Conservation (phyloP, 2,113 vertebrate genomes). For the Chitala chitala region DNA sequence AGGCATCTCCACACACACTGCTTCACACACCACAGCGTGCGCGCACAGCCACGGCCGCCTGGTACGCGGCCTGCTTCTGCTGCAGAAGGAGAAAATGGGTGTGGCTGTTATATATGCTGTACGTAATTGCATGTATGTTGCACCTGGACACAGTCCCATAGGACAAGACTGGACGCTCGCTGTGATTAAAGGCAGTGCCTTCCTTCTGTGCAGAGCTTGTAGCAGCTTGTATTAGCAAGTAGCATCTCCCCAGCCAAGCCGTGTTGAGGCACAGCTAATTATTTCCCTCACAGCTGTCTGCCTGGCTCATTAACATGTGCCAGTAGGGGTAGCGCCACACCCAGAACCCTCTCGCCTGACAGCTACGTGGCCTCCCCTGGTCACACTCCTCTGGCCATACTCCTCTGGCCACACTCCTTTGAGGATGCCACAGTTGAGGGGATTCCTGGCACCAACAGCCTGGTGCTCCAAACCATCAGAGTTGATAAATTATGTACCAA, state of each 20-base stretch:
- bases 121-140: too few relatives aligned
- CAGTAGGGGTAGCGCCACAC: background rate
- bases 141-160: too few relatives aligned
- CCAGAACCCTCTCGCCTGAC: background rate
- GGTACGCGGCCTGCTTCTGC: too few relatives aligned
- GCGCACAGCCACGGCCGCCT: too few relatives aligned
- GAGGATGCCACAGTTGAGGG: background rate
- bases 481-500: background rate
- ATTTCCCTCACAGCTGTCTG: background rate
- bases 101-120: too few relatives aligned
- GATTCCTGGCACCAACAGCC: background rate
- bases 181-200: too few relatives aligned
- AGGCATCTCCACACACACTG: too few relatives aligned
- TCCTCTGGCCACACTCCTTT: background rate
- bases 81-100: too few relatives aligned
- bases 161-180: too few relatives aligned
- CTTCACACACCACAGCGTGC: too few relatives aligned
- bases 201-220: background rate
- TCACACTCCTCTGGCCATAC: background rate
- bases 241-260: background rate
- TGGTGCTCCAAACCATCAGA: background rate
- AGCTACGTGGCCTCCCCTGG: background rate
- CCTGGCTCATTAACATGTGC: background rate
- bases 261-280: background rate
- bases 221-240: background rate